Conservation (phyloP, 2,797 vertebrate genomes). For the Myotis vivesi region DNA sequence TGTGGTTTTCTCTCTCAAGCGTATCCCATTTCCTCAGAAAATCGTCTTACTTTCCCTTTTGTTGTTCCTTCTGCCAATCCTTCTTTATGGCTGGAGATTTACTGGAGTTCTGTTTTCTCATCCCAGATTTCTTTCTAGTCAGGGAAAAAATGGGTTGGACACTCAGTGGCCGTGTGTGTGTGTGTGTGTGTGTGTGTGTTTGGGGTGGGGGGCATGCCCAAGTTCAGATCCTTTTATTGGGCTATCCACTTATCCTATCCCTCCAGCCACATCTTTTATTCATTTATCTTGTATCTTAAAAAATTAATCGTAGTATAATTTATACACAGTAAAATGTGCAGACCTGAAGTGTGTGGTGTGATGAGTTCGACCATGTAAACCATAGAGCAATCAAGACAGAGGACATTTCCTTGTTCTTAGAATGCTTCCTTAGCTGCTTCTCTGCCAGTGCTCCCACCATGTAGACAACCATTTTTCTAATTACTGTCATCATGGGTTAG, state of each 20-base stretch:
- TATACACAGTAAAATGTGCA: neutral
- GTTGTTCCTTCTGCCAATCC: neutral
- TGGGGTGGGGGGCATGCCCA: too few species aligned
- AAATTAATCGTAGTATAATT: neutral
- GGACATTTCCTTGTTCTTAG: neutral
- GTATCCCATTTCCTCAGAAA: neutral
- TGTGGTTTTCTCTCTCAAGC: neutral
- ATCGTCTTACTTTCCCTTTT: neutral
- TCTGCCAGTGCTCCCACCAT: neutral
- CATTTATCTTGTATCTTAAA: neutral
- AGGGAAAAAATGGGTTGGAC: neutral
- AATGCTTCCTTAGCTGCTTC: neutral
- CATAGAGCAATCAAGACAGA: neutral
- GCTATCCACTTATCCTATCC: neutral
- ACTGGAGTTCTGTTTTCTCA: neutral
- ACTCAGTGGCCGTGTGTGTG: neutral
- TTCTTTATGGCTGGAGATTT: neutral
- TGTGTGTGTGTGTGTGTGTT: neutral
- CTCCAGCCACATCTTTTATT: neutral
- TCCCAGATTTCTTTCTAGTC: neutral
- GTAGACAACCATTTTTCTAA: neutral
- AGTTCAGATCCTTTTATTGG: neutral
- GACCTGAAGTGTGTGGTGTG: neutral
- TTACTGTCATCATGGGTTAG: neutral
- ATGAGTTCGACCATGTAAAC: neutral